A percentile compares a stretch with the other conserved stretches of the same genome.
These are phyloP conservation scores for Ambastaia sidthimunki DNA, from an alignment of 2,797 vertebrate species.

Conservation along the genomic window DNA sequence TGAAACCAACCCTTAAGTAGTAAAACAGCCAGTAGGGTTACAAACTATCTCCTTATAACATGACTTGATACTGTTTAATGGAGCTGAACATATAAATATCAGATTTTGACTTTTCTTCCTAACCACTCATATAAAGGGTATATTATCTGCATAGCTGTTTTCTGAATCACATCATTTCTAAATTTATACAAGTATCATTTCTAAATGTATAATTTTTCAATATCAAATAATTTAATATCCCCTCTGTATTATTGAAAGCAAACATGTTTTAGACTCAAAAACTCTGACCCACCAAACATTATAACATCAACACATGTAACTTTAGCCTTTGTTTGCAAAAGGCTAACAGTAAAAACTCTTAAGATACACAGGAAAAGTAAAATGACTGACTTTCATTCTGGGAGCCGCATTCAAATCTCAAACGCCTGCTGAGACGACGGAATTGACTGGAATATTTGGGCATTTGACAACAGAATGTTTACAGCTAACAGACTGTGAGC, in stretches of 20 bases:
- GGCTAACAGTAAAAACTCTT: neutral
- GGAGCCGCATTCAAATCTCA: neutral
- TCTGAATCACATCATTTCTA: neutral
- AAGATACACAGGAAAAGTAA: neutral
- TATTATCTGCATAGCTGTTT: neutral
- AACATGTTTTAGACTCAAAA: neutral
- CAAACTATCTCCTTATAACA: neutral
- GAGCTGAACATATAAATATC: neutral
- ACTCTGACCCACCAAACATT: neutral
- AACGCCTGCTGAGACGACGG: neutral
- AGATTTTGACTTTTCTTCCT: neutral
- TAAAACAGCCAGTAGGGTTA: neutral
- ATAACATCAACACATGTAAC: neutral
- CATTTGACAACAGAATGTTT: constrained; percentile 23
- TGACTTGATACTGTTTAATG: constrained; percentile 5
- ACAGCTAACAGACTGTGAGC: constrained; percentile 24
- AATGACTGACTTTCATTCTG: constrained; percentile 20
- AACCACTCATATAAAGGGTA: neutral
- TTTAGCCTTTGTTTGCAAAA: constrained; percentile 2
- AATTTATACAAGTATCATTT: neutral
- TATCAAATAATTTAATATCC: neutral
- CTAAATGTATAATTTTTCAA: neutral
- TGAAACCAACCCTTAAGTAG: constrained; percentile 12
- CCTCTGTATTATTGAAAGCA: neutral
- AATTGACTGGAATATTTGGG: neutral